A percentile compares a stretch with the other conserved stretches of the same genome.
Conservation (phyloP, 2,113 vertebrate genomes). For the Cygnus atratus region DNA sequence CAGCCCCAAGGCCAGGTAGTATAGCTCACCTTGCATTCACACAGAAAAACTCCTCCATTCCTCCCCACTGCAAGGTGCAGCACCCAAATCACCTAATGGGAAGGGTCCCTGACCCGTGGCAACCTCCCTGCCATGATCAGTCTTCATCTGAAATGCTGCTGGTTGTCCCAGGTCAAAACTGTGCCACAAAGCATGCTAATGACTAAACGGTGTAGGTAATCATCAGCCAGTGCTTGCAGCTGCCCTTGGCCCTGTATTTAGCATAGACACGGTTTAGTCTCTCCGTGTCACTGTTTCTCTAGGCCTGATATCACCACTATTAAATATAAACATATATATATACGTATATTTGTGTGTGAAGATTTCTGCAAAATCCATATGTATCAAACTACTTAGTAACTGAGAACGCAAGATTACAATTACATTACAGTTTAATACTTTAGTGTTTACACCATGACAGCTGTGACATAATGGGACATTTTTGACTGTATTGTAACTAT, state of each 20-base stretch:
- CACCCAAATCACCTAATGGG: background rate
- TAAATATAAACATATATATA: too few relatives aligned
- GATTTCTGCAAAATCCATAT: background rate
- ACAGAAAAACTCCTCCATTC: background rate
- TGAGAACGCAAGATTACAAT: background rate
- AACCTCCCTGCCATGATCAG: background rate
- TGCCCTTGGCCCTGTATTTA: background rate
- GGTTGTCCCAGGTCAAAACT: background rate
- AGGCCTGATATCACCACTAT: background rate
- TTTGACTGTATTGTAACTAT: background rate
- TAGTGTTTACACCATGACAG: background rate
- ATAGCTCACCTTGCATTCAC: background rate
- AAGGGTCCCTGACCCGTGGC: background rate
- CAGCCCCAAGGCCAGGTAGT: background rate
- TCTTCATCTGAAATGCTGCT: background rate
- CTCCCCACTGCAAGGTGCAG: background rate
- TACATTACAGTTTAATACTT: background rate
- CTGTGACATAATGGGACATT: background rate
- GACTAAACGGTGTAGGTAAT: background rate
- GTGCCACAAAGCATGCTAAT: background rate
- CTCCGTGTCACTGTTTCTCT: background rate
- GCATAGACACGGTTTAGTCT: background rate
- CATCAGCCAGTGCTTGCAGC: background rate
- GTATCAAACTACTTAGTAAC: background rate
- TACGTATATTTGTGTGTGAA: fast-evolving